Percentiles rank a stretch among this genome's conserved stretches.
Conservation (phyloP, 1,140 invertebrate species). For the Caenorhabditis elegans region DNA sequence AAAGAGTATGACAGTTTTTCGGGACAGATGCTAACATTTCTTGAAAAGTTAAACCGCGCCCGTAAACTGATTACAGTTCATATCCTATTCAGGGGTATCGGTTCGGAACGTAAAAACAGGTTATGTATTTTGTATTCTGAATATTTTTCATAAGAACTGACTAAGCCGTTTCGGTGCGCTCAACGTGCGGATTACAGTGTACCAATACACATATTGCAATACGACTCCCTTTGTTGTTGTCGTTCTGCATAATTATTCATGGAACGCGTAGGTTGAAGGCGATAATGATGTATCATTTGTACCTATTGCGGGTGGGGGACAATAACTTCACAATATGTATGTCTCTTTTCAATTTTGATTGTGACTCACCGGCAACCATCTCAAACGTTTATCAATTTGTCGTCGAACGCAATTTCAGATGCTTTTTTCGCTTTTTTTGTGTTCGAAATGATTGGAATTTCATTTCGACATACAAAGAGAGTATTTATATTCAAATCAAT, state of each 20-base stretch:
- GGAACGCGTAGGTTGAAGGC: conserved; percentile 8
- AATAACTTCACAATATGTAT: background rate
- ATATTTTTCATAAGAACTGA: conserved; percentile 7
- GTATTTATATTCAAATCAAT: conserved; percentile 29
- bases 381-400: conserved; percentile 31
- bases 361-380: background rate
- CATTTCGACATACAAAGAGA: background rate
- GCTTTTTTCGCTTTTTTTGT: too few relatives aligned
- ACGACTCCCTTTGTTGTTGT: background rate
- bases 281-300: conserved; percentile 22
- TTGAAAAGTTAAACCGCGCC: background rate
- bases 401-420: background rate
- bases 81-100: conserved; percentile 4
- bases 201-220: conserved; percentile 14
- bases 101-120: conserved; percentile 27
- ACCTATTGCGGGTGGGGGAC: background rate
- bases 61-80: background rate
- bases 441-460: conserved; percentile 20
- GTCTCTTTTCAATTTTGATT: conserved; percentile 1
- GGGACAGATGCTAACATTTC: background rate
- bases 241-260: conserved; percentile 30
- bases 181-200: conserved; percentile 19
- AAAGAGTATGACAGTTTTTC: background rate
- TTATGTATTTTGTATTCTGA: conserved; percentile 17
- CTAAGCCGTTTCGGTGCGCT: conserved; percentile 15